A percentile compares a stretch with the other conserved stretches of the same genome.
Conservation (phyloP, 2,113 vertebrate species). For the Syngnathoides biaculeatus region DNA sequence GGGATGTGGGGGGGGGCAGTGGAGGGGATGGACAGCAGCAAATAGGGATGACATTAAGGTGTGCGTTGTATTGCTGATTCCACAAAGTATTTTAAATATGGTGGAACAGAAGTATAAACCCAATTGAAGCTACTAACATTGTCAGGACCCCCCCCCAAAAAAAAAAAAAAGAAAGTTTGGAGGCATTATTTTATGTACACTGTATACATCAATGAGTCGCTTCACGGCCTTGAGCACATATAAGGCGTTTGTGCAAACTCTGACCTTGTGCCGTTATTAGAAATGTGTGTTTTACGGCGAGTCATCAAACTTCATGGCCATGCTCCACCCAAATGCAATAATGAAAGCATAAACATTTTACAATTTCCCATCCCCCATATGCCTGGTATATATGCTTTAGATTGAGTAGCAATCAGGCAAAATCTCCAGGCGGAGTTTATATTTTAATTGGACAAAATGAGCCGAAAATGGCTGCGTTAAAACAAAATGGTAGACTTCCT, state of each 20-base stretch:
- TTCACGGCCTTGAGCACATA: neutral
- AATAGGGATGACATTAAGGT: conserved; percentile 23
- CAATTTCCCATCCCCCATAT: neutral
- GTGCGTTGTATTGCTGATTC: conserved; percentile 10
- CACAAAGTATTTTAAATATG: neutral
- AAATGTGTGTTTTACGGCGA: neutral
- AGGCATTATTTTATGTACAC: no score
- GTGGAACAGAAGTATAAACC: conserved; percentile 28
- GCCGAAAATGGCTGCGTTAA: no score
- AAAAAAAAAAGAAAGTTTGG: no score
- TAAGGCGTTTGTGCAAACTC: neutral
- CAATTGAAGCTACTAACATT: no score
- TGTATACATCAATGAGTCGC: neutral
- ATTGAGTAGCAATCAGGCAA: neutral
- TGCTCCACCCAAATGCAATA: neutral
- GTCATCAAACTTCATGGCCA: neutral
- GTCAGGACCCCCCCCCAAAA: no score
- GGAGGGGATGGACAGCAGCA: conserved; percentile 6
- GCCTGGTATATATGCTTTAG: neutral
- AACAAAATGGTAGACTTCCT: no score
- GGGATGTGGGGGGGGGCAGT: conserved; percentile 19
- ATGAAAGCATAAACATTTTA: neutral
- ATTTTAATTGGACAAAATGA: no score
- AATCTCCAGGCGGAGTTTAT: no score
- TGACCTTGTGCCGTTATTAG: neutral